Base-by-base conservation (phyloP, 2,113 vertebrate species). In the Rhinopomastus cyanomelas region DNA sequence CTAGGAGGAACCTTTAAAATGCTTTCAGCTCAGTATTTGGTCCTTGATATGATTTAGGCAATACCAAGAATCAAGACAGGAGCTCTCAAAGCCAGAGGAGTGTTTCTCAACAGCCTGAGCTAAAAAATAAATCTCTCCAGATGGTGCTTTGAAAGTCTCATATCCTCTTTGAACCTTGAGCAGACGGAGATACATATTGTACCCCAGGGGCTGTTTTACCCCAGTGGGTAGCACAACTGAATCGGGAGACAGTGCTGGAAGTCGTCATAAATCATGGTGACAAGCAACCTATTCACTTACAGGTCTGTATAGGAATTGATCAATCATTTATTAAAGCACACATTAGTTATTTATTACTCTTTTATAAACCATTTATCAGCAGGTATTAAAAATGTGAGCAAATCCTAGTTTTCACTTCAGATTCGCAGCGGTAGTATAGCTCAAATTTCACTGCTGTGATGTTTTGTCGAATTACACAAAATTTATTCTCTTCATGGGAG, bases 321-420 rank as follows among this genome's bases (percentile, higher is more conserved):
- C 69, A 91, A 88, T 94, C 82, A 88, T 91, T 94, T 92, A 93
- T 88, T 94, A 92, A 92, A 95, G 76, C 57, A 81, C 55, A 48
- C 77, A 78, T 91, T 86, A 92, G 93, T 79, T 69, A 94, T 86
- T 88, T 89, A 88, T 87, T 91, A 81, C 69, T 75, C 59, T 51
- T 86, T 84, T 73, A 90, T 84, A 88, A 94, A 84, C 69, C 78
- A 53, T 93, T 86, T 86, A 81, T 95, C 90, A 94, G 81, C 51
- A 75, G 80, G n/a, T 22, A 76, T 88, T 78, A 46, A 68, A 56
- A 91, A 88, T 34, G 55, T 42, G 66, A 88, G 27, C 46, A 92
- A 88, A 91, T 84, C 6, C 17, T 88, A 57, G 88, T 86, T 93
- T 78, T 83, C 66, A 90, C 55, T 78, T 17, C 36, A 57, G 49